Evolutionary conservation across 2,888 invertebrate genomes (phyloP).

Genomic region (Agrotis segetum): DNA sequence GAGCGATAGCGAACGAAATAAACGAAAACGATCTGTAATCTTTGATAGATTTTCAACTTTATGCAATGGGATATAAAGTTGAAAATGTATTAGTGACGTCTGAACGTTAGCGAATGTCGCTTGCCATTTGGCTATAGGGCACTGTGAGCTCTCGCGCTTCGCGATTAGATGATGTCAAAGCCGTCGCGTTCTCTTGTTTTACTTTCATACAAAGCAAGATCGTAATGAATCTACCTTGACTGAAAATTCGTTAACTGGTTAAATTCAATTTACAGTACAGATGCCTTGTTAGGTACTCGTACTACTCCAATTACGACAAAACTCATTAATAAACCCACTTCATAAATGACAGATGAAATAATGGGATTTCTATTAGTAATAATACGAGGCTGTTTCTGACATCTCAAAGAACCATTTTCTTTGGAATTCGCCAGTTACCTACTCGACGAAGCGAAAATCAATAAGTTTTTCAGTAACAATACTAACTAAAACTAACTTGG

Average conservation of each 20-base stretch:
- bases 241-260: background rate
- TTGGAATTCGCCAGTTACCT: background rate
- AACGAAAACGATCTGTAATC: too few relatives aligned
- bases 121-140: too few relatives aligned
- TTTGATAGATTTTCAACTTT: too few relatives aligned
- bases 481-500: background rate
- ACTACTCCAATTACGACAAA: constrained; percentile 1
- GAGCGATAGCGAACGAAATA: too few relatives aligned
- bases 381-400: constrained; percentile 1
- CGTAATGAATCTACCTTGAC: background rate
- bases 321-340: constrained; percentile 7
- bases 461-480: background rate
- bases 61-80: too few relatives aligned
- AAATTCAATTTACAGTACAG: background rate
- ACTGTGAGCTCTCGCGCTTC: too few relatives aligned
- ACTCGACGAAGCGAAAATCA: constrained; percentile 4
- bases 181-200: too few relatives aligned
- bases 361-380: background rate
- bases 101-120: too few relatives aligned
- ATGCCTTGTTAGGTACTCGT: too few relatives aligned
- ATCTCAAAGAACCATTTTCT: constrained; percentile 3
- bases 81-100: too few relatives aligned
- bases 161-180: too few relatives aligned
- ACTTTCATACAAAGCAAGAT: background rate
- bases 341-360: constrained; percentile 2